phyloP scores from a whole-genome alignment of 2,113 vertebrate species.

The Bubo scandiacus region DNA sequence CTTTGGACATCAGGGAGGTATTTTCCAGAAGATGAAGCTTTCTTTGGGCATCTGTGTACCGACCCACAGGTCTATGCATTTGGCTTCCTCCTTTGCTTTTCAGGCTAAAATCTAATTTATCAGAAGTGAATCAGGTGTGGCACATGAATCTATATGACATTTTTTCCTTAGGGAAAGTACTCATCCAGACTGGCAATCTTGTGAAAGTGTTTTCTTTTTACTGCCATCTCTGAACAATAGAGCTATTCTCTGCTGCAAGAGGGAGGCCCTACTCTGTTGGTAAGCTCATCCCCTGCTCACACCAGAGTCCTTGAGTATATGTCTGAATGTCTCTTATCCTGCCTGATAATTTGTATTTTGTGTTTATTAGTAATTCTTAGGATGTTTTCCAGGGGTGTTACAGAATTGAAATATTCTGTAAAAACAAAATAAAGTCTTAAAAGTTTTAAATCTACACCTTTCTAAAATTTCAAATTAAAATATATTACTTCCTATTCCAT shows the following conservation, averaged over 20 bases:
- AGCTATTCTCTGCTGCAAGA: not conserved
- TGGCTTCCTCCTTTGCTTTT: not conserved
- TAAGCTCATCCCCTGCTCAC: not conserved
- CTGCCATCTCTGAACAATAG: not conserved
- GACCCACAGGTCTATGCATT: not conserved
- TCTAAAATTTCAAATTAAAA: not conserved
- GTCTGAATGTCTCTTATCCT: not conserved
- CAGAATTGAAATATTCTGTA: not conserved
- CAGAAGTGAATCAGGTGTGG: not conserved
- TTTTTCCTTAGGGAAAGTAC: not conserved
- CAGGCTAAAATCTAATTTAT: not conserved
- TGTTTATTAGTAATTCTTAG: not conserved
- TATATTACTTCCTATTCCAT: not conserved
- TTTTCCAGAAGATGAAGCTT: not conserved
- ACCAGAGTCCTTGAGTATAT: not conserved
- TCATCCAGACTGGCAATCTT: not conserved
- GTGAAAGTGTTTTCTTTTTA: not conserved
- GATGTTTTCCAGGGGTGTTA: not conserved
- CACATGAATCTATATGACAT: not conserved
- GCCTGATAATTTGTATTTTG: not conserved
- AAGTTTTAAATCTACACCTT: not conserved
- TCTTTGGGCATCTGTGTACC: not conserved
- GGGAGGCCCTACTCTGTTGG: rapidly evolving
- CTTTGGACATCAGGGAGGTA: not conserved
- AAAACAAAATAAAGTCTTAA: not conserved